A percentile compares a stretch with the other conserved stretches of the same genome.
These are phyloP conservation scores for Sitta carolinensis DNA, from an alignment of 2,797 vertebrate species.

Conservation along the genomic window DNA sequence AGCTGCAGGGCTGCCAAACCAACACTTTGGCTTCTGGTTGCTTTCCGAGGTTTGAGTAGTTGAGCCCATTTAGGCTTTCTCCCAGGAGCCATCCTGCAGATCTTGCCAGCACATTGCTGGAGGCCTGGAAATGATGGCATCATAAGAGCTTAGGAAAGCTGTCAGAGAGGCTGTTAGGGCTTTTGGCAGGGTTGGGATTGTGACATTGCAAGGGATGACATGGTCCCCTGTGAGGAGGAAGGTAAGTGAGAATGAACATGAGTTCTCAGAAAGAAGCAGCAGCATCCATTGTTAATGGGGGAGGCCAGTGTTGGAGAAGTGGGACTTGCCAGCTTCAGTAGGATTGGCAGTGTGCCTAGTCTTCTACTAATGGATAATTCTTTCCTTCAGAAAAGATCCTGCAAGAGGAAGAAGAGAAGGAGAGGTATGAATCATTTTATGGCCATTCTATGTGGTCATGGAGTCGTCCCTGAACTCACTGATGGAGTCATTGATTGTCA, in stretches of 20 bases:
- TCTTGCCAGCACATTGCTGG: neutral
- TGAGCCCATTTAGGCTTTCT: neutral
- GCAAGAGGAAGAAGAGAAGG: neutral
- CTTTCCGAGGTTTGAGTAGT: neutral
- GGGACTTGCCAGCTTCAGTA: neutral
- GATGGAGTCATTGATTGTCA: neutral
- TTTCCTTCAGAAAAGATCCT: slow-evolving; percentile 76
- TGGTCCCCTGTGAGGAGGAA: neutral
- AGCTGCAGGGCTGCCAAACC: neutral
- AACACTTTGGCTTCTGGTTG: neutral
- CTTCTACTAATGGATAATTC: neutral
- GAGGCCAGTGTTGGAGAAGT: rapidly evolving
- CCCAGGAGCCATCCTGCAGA: neutral
- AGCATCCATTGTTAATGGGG: neutral
- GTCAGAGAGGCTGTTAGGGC: neutral
- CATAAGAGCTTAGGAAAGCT: neutral
- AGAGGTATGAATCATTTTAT: neutral
- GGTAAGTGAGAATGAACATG: neutral
- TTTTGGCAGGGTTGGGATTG: neutral
- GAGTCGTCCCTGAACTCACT: neutral
- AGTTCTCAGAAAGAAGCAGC: neutral
- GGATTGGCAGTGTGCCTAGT: rapidly evolving
- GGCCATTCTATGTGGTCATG: rapidly evolving
- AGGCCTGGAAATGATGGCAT: neutral
- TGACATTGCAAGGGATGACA: neutral